Base-by-base conservation (phyloP, 53 echinoderm and acorn worm species). In the Patiria pectinifera region DNA sequence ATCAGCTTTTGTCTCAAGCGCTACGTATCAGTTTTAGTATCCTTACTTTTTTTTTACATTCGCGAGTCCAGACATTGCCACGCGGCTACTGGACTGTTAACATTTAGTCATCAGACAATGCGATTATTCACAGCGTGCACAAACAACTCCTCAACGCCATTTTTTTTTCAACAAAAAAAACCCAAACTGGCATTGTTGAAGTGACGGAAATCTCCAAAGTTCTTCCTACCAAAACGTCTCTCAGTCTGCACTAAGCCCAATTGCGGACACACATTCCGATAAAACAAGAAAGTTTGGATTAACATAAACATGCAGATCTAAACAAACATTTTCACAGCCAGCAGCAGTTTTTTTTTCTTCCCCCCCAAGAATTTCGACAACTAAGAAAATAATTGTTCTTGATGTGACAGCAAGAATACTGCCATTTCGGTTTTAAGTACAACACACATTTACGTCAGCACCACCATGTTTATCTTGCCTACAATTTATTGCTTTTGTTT, bases 401-500 rank as follows among this genome's bases (percentile, higher is more conserved):
- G 18, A 79, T 44, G 48, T 24, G 48, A 8, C 48, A 45, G 80
- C 46, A 47, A 47, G 4, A 22, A 76, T 35, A 66, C 13, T 16
- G 48, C 6, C 80, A 25, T 81, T 43, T 80, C 3, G 63, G 19
- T 78, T 35, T 35, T 87, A 89, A 90, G 82, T 81, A 90, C 90
- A 89, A 90, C 45, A 59, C 48, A 62, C 78, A 43, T 63, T 79
- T 44, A 44, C 69, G 24, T 90, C 80, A 90, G 90, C 90, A 90
- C 90, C 90, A 90, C 90, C 47, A 14, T 63, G 18, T 84, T 47
- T 90, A 44, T 81, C 82, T 69, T 48, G 22, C 48, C 62, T 53
- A 80, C 80, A 63, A 46, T 90, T 90, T 90, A 90, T 90, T 90
- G 90, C 90, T 90, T 90, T 35, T 48, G 25, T 90, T 81, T 62